These are phyloP conservation scores for Drosophila sechellia DNA, from an alignment of 1,140 invertebrate species.

Conservation along the genomic window DNA sequence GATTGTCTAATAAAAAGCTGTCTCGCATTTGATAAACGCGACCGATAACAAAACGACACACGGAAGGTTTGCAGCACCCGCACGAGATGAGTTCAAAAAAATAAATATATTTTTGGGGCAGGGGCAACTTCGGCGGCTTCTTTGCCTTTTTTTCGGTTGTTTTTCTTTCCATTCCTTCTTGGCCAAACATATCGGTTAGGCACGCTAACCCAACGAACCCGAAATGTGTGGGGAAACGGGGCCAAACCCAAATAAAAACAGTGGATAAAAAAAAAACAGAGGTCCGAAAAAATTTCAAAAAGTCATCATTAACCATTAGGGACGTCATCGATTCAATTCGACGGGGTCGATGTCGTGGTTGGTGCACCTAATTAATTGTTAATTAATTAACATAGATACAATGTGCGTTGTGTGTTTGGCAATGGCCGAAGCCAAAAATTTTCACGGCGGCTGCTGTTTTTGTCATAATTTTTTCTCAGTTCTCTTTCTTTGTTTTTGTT, in stretches of 20 bases:
- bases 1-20: constrained; percentile 65
- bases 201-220: constrained; percentile 59
- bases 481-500: constrained; percentile 29
- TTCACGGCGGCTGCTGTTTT: constrained; percentile 72
- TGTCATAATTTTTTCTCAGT: constrained; percentile 54
- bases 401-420: constrained; percentile 48
- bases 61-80: constrained; percentile 55
- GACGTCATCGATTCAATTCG: constrained; percentile 71
- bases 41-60: constrained; percentile 63
- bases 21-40: constrained; percentile 69
- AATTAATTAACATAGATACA: constrained; percentile 83
- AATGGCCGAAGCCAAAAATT: constrained; percentile 53
- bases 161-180: constrained; percentile 21
- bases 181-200: constrained; percentile 68
- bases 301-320: constrained; percentile 82
- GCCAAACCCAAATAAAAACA: constrained; percentile 62
- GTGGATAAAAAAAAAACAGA: constrained; percentile 27
- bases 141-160: constrained; percentile 10
- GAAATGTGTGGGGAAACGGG: constrained; percentile 50
- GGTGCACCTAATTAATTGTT: constrained; percentile 80
- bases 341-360: constrained; percentile 41
- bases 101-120: constrained; percentile 23
- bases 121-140: constrained; percentile 47
- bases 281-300: constrained; percentile 42
- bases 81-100: constrained; percentile 46